Percentiles rank a stretch among this genome's conserved stretches.
phyloP scores from a whole-genome alignment of 2,113 vertebrate genomes.

The Panurus biarmicus region DNA sequence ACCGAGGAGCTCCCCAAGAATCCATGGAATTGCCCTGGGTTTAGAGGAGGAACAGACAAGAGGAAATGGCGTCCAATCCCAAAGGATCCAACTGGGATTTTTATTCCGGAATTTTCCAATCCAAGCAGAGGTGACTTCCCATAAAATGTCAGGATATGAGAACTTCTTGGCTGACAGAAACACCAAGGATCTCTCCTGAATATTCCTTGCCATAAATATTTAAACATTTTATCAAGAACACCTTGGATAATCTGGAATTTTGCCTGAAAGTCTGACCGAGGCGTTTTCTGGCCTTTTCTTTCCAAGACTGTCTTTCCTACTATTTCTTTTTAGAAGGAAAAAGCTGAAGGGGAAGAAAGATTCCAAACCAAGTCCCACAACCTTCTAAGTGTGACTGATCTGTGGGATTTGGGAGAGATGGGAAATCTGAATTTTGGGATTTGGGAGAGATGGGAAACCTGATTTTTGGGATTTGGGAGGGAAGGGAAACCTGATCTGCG shows the following conservation, averaged over 20 bases:
- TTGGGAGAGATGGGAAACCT: not conserved
- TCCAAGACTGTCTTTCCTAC: not conserved
- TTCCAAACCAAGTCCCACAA: not conserved
- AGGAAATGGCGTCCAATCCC: not conserved
- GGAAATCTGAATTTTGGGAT: not conserved
- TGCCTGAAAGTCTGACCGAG: accelerated
- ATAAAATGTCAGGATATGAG: accelerated
- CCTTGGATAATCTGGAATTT: not conserved
- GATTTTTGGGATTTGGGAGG: not conserved
- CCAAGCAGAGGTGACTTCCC: not conserved
- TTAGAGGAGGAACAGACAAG: not conserved
- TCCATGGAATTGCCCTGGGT: not conserved
- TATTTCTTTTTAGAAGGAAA: not conserved
- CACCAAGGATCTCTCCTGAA: not conserved
- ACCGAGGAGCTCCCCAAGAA: not conserved
- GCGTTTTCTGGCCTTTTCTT: not conserved
- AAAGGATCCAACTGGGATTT: not conserved
- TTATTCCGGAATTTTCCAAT: not conserved
- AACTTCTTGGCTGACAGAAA: not conserved
- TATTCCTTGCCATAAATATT: not conserved
- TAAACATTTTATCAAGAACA: accelerated
- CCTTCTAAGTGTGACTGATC: not conserved
- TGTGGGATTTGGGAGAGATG: not conserved
- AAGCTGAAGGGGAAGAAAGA: not conserved
- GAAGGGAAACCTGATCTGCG: not conserved